Percentiles rank a stretch among this genome's conserved stretches.
Conservation (phyloP, 2,888 invertebrate species). For the Protonemura montana region DNA sequence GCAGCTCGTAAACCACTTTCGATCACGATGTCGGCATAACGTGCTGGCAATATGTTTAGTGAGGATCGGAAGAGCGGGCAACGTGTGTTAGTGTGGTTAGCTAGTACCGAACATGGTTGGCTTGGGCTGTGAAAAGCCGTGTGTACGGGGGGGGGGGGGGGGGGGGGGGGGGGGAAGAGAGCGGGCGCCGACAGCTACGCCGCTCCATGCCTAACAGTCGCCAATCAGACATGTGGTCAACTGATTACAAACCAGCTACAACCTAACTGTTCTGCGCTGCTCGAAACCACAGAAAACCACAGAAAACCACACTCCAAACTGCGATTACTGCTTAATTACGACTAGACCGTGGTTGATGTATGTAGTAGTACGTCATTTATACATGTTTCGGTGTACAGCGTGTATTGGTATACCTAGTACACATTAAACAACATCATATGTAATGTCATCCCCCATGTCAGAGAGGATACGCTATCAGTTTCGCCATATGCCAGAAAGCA, state of each 20-base stretch:
- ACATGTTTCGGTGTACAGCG: neutral
- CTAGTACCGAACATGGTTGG: neutral
- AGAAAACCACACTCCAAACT: constrained; percentile 31
- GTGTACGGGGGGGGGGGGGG: neutral
- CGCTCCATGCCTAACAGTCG: constrained; percentile 51
- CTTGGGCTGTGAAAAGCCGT: neutral
- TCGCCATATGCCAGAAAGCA: neutral
- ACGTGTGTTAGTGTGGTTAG: neutral
- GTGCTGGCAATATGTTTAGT: neutral
- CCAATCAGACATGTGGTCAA: constrained; percentile 35
- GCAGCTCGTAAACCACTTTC: neutral
- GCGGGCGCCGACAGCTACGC: constrained; percentile 46
- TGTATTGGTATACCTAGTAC: neutral
- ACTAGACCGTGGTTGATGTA: constrained; percentile 2
- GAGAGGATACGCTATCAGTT: neutral
- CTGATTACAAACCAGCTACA: constrained; percentile 25
- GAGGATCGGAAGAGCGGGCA: neutral
- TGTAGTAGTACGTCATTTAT: neutral
- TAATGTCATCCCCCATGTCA: neutral
- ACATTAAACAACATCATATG: neutral
- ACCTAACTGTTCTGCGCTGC: constrained; percentile 20
- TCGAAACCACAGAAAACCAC: neutral
- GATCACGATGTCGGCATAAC: neutral
- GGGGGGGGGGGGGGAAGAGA: neutral
- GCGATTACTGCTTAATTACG: constrained; percentile 37